Percentiles rank a stretch among this genome's conserved stretches.
These are phyloP conservation scores for Holothuria scabra DNA, from an alignment of 53 echinoderm and acorn worm species.

Conservation along the genomic window DNA sequence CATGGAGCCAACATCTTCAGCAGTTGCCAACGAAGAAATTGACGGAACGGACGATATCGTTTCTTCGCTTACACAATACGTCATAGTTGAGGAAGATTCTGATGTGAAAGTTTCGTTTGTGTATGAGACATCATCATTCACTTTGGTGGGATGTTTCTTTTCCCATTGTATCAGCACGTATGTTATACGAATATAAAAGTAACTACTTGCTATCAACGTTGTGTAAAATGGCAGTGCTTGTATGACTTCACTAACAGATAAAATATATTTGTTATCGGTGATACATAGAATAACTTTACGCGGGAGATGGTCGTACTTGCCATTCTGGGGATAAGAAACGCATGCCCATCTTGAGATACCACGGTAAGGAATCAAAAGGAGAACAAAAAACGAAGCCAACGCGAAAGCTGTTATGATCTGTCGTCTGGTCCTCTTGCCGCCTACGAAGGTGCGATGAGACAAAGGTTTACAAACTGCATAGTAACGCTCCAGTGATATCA, in stretches of 20 bases:
- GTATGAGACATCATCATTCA: too few relatives aligned
- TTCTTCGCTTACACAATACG: too few relatives aligned
- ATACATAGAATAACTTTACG: background rate
- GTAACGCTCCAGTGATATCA: constrained; percentile 15
- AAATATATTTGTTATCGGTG: background rate
- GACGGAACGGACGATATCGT: too few relatives aligned
- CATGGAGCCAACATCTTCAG: too few relatives aligned
- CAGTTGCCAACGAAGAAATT: too few relatives aligned
- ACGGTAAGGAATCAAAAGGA: constrained; percentile 1
- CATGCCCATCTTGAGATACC: constrained; percentile 3
- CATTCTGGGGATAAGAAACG: background rate
- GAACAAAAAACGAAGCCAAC: background rate
- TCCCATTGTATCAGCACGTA: background rate
- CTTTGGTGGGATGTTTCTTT: background rate
- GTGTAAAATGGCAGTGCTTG: constrained; percentile 18
- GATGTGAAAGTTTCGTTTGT: too few relatives aligned
- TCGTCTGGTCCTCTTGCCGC: constrained; percentile 14
- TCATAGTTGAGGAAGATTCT: too few relatives aligned
- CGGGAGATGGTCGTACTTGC: constrained; percentile 7
- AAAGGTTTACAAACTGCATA: constrained; percentile 27
- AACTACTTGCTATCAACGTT: background rate
- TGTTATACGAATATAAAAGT: constrained; percentile 6
- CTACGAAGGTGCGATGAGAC: background rate
- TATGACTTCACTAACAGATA: background rate
- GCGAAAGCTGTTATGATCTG: background rate